Base-by-base conservation (phyloP, 2,888 invertebrate species). In the Oxycera nigricornis region DNA sequence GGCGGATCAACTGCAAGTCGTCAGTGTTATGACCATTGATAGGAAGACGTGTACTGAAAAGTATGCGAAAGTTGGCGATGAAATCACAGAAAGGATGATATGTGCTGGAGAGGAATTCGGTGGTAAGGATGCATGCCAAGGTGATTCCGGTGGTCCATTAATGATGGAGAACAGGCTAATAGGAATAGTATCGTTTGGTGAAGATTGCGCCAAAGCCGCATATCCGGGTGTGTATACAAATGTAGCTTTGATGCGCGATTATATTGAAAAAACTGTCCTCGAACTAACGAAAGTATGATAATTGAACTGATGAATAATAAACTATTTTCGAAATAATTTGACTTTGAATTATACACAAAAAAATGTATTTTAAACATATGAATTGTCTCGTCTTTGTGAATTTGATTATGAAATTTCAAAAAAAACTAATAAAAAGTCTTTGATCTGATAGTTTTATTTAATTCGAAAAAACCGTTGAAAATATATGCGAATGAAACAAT, bases 51-150 rank as follows among this genome's bases (percentile, higher is more conserved):
- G 90, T 75, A 80, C 78, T 3, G 74, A 78, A 0, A 85, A 86
- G 0, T 90, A 90, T 78, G 79, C 79, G 1, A 82, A 86, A 0
- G 52, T 26, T 31, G 80, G 80, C 0, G 83, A 77, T 7, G n/a
- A 30, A 14, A 87, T 87, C 24, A 88, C 88, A 0, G 79, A 86
- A 0, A 84, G 83, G 0, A 89, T 90, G 88, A 80, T 90, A 0
- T 91, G 90, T 79, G 90, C 90, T 24, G 90, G 90, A 0, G 41
- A 57, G 17, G 41, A 57, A 7, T 88, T 88, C 14, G 87, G 86
- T 11, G 77, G 82, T 65, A 75, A 82, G 68, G 87, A 88, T 77
- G 85, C 86, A 14, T 87, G 88, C 72, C 86, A 84, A 76, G 84
- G 82, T 7, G 84, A 85, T 59, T 82, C 84, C 0, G 85, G 85